Conservation (phyloP, 2,797 vertebrate genomes). For the Chrosomus eos region DNA sequence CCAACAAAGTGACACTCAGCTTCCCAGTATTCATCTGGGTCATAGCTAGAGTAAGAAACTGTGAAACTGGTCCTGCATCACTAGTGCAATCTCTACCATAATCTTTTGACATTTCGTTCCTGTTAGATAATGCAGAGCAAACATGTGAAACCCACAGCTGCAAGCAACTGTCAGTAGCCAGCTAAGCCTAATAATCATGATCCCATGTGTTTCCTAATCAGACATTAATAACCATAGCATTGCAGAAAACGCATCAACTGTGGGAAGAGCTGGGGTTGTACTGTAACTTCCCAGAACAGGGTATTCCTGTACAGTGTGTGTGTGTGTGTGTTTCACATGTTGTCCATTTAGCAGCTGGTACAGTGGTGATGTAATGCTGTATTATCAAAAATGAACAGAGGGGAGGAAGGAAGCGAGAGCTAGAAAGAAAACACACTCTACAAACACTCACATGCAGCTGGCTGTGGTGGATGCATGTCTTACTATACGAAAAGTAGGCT, state of each 20-base stretch:
- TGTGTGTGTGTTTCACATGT: constrained; percentile 10
- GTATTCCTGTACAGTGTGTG: constrained; percentile 3
- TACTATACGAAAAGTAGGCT: not conserved
- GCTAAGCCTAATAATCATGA: constrained; percentile 9
- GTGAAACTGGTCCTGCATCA: not conserved
- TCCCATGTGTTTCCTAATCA: constrained; percentile 14
- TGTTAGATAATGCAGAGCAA: constrained; percentile 21
- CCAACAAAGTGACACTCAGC: not conserved
- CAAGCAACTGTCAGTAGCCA: constrained; percentile 40
- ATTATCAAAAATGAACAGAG: constrained; percentile 32
- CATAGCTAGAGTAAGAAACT: not conserved
- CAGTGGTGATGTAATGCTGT: constrained; percentile 30
- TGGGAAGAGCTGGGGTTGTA: not conserved
- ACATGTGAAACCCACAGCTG: constrained; percentile 32
- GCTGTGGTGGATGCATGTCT: not conserved
- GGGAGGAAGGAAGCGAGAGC: constrained; percentile 17
- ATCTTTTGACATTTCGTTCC: not conserved
- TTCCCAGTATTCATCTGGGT: not conserved
- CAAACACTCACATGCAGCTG: constrained; percentile 8
- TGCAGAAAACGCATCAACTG: not conserved
- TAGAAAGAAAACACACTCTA: not conserved
- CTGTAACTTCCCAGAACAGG: constrained; percentile 17
- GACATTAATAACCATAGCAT: constrained; percentile 26
- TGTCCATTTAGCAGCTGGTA: constrained; percentile 34
- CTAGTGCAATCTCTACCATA: not conserved